Base-by-base conservation (phyloP, 2,113 vertebrate genomes). In the Cynopterus brachyotis region DNA sequence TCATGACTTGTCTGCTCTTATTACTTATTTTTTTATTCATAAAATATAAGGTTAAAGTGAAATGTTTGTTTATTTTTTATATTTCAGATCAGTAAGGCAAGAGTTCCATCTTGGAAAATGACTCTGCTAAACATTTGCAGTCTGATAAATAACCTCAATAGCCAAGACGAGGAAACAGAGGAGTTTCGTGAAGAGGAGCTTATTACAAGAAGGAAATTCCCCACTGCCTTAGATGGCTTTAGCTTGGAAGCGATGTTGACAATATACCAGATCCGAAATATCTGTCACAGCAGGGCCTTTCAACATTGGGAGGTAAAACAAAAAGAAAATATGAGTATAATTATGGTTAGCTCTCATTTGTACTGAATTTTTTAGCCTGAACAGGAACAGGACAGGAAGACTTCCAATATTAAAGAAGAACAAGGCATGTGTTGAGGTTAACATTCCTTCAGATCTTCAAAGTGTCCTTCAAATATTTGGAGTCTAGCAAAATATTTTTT, bases 111-210 rank as follows among this genome's bases (percentile, higher is more conserved):
- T 97, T 99, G 99, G 99, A 99, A 99, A 57, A 97, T 99, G 98
- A 99, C 99, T n/a, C 98, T 99, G 91, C 97, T 99, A 96, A 99
- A 99, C 97, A 98, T 99, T 91, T 99, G 99, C 97, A 98, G 98
- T 95, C 95, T 99, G 96, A 67, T 99, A 94, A 98, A 98, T 89
- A 98, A 98, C 93, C 81, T 99, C 92, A 98, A 98, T 57, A 98
- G 92, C 57, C 98, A 98, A 96, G 75, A 94, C 0, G 98, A 98
- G 82, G 98, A 98, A 89, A 96, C 96, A 72, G 97, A 96, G 91
- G 98, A 98, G 28, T 87, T 84, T 94, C 97, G 81, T 95, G 99
- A 98, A 95, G 99, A 99, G 30, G 99, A 98, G n/a, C 85, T 99
- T 0, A 1, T 98, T 82, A 78, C 96, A 60, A 98, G 98, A 98